phyloP scores from a whole-genome alignment of 2,113 vertebrate genomes.

The Merops nubicus region DNA sequence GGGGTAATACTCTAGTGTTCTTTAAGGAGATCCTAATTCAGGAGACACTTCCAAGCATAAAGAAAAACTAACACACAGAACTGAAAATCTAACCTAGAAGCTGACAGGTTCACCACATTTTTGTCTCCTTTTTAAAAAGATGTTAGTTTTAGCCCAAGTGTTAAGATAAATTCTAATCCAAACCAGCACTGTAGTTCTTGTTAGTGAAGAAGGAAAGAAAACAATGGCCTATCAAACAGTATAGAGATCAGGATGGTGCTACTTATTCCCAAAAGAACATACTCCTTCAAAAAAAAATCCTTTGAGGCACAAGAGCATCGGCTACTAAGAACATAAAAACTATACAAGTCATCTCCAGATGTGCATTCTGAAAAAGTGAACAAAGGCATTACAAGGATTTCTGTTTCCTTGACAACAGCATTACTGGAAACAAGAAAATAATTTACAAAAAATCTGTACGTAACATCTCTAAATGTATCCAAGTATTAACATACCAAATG shows the following conservation, averaged over 20 bases:
- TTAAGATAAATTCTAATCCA: background rate
- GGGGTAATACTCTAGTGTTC: background rate
- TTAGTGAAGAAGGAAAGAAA: background rate
- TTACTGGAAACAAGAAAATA: slow-evolving; percentile 72
- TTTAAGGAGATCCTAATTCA: background rate
- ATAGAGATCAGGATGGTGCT: background rate
- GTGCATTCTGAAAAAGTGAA: slow-evolving; percentile 51
- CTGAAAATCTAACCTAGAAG: background rate
- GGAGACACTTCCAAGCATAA: background rate
- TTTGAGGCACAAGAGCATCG: slow-evolving; percentile 47
- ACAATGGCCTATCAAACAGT: background rate
- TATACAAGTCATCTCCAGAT: slow-evolving; percentile 54
- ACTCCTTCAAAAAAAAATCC: slow-evolving; percentile 46
- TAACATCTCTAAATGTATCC: slow-evolving; percentile 18
- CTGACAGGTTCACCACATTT: background rate
- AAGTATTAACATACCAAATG: background rate
- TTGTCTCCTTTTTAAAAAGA: background rate
- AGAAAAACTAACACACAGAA: background rate
- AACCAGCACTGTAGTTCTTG: background rate
- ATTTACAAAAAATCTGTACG: slow-evolving; percentile 59
- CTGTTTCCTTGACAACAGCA: slow-evolving; percentile 80
- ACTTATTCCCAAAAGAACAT: slow-evolving; percentile 38
- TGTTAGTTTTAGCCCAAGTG: background rate
- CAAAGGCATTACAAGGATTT: slow-evolving; percentile 64
- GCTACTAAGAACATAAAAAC: slow-evolving; percentile 39